Base-by-base conservation (phyloP, 2,888 invertebrate species). In the Pseudanteris insignis region DNA sequence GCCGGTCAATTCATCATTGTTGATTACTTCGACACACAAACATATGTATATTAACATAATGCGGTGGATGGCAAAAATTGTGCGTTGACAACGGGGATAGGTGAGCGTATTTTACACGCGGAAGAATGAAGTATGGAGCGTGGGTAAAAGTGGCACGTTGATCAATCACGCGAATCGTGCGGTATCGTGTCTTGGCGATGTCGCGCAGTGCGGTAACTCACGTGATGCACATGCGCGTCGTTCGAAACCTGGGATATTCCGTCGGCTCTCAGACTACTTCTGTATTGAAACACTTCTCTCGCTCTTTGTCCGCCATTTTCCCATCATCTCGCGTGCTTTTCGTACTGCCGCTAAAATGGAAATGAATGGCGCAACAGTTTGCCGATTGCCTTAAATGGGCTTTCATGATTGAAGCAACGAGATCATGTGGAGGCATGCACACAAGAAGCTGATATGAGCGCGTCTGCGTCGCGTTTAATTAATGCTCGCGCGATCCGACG, bases 351-450 rank as follows among this genome's bases (percentile, higher is more conserved):
- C 54, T 63, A 29, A 40, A 50, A 55, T 55, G 55, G 61, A 61
- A 61, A 55, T 50, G 50, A 63, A 63, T 54, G 55, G 51, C 63
- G 48, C 58, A 59, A 54, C 59, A 50, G 63, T 28, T 59, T 40
- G 33, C 50, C 40, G 53, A 48, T 59, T 55, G 36, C 34, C 58
- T 48, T 43, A 54, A 63, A 54, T 54, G 54, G 55, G 40, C 44
- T 51, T 40, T 51, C 44, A 28, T 48, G 58, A 63, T 63, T 44
- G 44, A 63, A 58, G 59, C 41, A 63, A 63, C 50, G 63, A 55
- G 63, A 63, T 41, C 59, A 50, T 50, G 38, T 26, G 47, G 29
- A 48, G 18, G 43, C 34, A 41, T 28, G 43, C 40, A 13, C 43
- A 12, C 24, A 15, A 53, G 10, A 18, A 33, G 15, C 28, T 26